A percentile compares a stretch with the other conserved stretches of the same genome.
Conservation (phyloP, 2,888 invertebrate genomes). For the Apoderus coryli region DNA sequence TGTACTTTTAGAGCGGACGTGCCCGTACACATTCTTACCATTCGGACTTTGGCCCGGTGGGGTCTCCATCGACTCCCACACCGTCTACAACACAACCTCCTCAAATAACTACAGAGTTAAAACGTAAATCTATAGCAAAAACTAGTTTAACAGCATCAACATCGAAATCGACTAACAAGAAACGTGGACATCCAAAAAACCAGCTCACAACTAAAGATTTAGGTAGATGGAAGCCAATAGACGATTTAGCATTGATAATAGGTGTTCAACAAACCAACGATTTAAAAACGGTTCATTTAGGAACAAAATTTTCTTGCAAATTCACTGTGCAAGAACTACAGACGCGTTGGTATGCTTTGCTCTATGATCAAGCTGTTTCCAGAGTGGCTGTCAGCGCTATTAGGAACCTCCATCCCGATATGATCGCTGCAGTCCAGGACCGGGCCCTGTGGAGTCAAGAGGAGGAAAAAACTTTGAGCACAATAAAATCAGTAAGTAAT, state of each 20-base stretch:
- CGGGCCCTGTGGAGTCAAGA: constrained; percentile 78
- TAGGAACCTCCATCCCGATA: constrained; percentile 84
- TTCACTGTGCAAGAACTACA: constrained; percentile 89
- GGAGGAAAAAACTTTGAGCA: constrained; percentile 77
- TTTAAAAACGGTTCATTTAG: constrained; percentile 68
- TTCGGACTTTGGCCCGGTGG: constrained; percentile 25
- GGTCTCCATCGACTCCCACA: constrained; percentile 21
- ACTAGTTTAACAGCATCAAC: constrained; percentile 21
- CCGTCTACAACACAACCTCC: constrained; percentile 11
- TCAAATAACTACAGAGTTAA: constrained; percentile 22
- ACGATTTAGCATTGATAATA: constrained; percentile 86
- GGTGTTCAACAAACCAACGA: constrained; percentile 80
- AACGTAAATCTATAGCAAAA: constrained; percentile 16
- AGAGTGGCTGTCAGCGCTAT: constrained; percentile 84
- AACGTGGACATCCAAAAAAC: constrained; percentile 48
- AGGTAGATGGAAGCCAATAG: constrained; percentile 94
- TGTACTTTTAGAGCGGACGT: constrained; percentile 26
- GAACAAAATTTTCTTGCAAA: constrained; percentile 89
- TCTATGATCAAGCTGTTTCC: constrained; percentile 91
- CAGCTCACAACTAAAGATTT: constrained; percentile 67
- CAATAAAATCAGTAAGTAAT: constrained; percentile 56
- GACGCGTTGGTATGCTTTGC: constrained; percentile 87
- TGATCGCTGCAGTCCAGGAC: constrained; percentile 73
- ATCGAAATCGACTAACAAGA: constrained; percentile 32
- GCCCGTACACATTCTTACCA: constrained; percentile 33